phyloP scores from a whole-genome alignment of 2,797 vertebrate species.

The Thripadectes ignobilis region DNA sequence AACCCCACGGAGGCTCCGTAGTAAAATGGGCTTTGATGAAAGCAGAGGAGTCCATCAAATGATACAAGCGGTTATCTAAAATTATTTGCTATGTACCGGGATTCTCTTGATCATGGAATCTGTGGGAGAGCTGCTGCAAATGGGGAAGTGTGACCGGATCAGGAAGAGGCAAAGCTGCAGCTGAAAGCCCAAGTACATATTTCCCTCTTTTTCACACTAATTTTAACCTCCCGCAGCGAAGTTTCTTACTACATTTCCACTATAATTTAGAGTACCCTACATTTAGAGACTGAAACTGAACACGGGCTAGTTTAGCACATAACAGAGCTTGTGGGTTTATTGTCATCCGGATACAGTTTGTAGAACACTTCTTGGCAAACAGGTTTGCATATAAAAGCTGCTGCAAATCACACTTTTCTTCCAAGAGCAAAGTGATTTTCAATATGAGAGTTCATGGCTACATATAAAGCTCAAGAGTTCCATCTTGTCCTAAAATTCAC shows the following conservation, averaged over 20 bases:
- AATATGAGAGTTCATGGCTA: not conserved
- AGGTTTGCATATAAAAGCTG: not conserved
- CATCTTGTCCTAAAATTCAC: not conserved
- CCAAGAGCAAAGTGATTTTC: not conserved
- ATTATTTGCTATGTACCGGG: not conserved
- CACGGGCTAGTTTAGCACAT: not conserved
- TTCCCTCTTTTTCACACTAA: not conserved
- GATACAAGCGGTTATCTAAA: not conserved
- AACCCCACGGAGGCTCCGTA: not conserved
- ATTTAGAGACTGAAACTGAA: not conserved
- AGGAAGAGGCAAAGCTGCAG: not conserved
- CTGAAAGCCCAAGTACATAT: not conserved
- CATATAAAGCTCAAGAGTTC: not conserved
- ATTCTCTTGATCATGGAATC: not conserved
- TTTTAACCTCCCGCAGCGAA: not conserved
- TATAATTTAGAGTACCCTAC: not conserved
- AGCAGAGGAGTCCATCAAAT: not conserved
- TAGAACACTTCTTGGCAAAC: not conserved
- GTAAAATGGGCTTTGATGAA: not conserved
- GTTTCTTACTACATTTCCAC: not conserved
- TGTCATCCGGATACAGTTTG: not conserved
- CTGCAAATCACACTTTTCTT: not conserved
- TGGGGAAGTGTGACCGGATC: not conserved
- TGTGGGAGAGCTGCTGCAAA: not conserved
- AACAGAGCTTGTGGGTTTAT: not conserved